A percentile compares a stretch with the other conserved stretches of the same genome.
Evolutionary conservation across 2,888 invertebrate species (phyloP).

Genomic region (Lasius platythorax): DNA sequence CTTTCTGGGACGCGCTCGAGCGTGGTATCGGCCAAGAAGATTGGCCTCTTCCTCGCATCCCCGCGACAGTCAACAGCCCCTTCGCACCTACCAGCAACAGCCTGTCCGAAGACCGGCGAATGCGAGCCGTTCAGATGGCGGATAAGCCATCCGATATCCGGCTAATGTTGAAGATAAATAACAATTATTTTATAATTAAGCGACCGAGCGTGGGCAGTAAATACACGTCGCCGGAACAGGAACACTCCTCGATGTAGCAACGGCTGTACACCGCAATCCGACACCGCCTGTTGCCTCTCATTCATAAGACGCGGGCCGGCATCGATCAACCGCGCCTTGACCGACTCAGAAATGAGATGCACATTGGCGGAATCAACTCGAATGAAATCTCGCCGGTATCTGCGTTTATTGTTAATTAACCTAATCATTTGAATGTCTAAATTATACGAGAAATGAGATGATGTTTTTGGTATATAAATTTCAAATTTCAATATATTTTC

Average conservation of each 20-base stretch:
- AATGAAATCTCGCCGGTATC: neutral
- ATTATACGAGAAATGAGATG: constrained; percentile 24
- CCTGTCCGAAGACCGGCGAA: constrained; percentile 43
- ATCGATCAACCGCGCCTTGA: constrained; percentile 80
- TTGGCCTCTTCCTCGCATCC: constrained; percentile 30
- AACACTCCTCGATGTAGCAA: constrained; percentile 49
- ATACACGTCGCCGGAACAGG: constrained; percentile 64
- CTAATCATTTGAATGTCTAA: neutral
- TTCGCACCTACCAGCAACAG: constrained; percentile 24
- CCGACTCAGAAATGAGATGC: constrained; percentile 19
- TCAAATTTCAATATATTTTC: constrained; percentile 51
- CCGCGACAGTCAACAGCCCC: constrained; percentile 30
- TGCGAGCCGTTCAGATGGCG: constrained; percentile 61
- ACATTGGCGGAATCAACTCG: neutral
- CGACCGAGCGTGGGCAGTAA: constrained; percentile 75
- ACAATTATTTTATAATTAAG: constrained; percentile 84
- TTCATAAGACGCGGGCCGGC: constrained; percentile 82
- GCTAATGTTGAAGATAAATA: constrained; percentile 80
- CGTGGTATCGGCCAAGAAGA: constrained; percentile 59
- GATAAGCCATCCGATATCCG: constrained; percentile 76
- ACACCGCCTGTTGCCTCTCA: constrained; percentile 80
- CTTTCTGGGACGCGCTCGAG: constrained; percentile 67
- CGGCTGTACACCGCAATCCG: constrained; percentile 75
- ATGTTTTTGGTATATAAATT: neutral
- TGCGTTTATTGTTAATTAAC: neutral